Percentiles rank a stretch among this genome's conserved stretches.
Evolutionary conservation across 1,140 invertebrate species (phyloP).

Genomic region (Zaprionus taronus): DNA sequence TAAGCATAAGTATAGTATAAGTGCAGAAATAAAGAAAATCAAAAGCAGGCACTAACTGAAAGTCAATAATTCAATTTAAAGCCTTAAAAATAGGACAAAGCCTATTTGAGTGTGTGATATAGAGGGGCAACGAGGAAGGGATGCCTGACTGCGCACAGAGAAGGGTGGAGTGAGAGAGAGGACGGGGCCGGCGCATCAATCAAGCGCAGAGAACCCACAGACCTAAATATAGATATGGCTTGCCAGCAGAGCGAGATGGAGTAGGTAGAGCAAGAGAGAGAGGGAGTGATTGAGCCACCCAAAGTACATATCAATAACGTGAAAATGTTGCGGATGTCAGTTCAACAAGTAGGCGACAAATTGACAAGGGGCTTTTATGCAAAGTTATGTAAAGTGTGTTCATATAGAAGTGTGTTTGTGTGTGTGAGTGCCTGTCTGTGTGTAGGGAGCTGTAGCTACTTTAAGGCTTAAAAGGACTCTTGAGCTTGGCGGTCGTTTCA

Average conservation of each 20-base stretch:
- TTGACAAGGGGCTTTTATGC: conserved; percentile 39
- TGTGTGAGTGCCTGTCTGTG: not conserved
- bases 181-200: conserved; percentile 34
- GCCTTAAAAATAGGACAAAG: conserved; percentile 73
- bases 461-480: conserved; percentile 21
- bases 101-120: conserved; percentile 51
- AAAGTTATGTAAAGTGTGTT: conserved; percentile 38
- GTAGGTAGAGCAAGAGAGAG: too few relatives aligned
- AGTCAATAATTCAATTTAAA: conserved; percentile 60
- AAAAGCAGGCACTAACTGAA: conserved; percentile 12
- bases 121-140: not conserved
- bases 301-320: conserved; percentile 39
- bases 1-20: not conserved
- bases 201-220: conserved; percentile 35
- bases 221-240: conserved; percentile 48
- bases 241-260: not conserved
- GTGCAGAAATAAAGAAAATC: conserved; percentile 31
- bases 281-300: not conserved
- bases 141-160: conserved; percentile 17
- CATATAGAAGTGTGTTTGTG: not conserved
- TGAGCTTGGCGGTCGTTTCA: conserved; percentile 28
- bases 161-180: not conserved
- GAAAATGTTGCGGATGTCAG: conserved; percentile 38
- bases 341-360: conserved; percentile 57
- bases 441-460: conserved; percentile 19